phyloP scores from a whole-genome alignment of 1,140 invertebrate genomes.

The Acromyrmex heyeri region DNA sequence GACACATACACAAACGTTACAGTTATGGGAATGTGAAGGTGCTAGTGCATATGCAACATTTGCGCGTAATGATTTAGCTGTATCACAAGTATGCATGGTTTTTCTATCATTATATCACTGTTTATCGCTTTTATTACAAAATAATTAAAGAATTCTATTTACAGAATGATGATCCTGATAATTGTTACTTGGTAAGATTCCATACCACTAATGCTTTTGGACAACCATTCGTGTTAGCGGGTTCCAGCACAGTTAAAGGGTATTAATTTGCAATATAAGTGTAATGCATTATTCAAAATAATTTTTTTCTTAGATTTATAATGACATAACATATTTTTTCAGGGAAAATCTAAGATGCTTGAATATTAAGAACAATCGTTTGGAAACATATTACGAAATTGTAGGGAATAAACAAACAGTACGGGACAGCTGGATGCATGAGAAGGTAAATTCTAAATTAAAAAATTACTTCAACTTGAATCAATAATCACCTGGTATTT shows the following conservation, averaged over 20 bases:
- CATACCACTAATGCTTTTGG: slow-evolving; percentile 78
- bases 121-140: neutral
- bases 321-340: slow-evolving; percentile 64
- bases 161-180: slow-evolving; percentile 88
- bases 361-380: slow-evolving; percentile 84
- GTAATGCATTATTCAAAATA: neutral
- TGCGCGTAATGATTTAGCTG: slow-evolving; percentile 84
- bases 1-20: slow-evolving; percentile 91
- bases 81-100: slow-evolving; percentile 69
- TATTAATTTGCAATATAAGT: slow-evolving; percentile 71
- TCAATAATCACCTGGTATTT: slow-evolving; percentile 43
- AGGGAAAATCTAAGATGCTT: slow-evolving; percentile 89
- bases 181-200: slow-evolving; percentile 89
- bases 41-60: slow-evolving; percentile 88
- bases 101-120: neutral
- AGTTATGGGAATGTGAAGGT: slow-evolving; percentile 90
- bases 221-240: slow-evolving; percentile 88
- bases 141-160: slow-evolving; percentile 57
- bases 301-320: neutral
- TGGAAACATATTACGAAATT: slow-evolving; percentile 87
- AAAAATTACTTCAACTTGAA: neutral
- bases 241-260: slow-evolving; percentile 88
- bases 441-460: slow-evolving; percentile 84
- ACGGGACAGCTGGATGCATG: slow-evolving; percentile 89
- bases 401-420: slow-evolving; percentile 90